A percentile compares a stretch with the other conserved stretches of the same genome.
Evolutionary conservation across 2,113 vertebrate species (phyloP).

Genomic region (Ochotona curzoniae): DNA sequence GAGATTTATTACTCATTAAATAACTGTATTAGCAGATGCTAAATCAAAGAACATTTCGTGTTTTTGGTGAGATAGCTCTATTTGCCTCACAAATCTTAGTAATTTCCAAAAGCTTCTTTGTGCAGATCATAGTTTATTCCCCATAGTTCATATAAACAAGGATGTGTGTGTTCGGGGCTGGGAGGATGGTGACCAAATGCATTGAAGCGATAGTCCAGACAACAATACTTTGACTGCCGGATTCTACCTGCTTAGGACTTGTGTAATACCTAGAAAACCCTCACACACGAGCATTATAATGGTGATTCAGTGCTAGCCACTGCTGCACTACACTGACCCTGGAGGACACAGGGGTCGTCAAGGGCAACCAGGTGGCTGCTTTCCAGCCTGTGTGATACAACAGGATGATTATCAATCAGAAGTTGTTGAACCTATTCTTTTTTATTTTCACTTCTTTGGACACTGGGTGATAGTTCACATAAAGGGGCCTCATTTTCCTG

Average conservation of each 20-base stretch:
- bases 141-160: background rate
- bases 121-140: background rate
- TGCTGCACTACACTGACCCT: background rate
- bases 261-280: background rate
- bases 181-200: background rate
- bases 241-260: background rate
- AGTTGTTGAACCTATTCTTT: background rate
- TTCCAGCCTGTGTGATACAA: slow-evolving; percentile 11
- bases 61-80: background rate
- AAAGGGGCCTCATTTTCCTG: background rate
- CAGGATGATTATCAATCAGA: background rate
- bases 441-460: background rate
- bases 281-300: background rate
- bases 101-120: background rate
- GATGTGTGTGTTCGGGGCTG: background rate
- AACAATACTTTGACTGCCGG: background rate
- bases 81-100: background rate
- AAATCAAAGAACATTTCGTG: background rate
- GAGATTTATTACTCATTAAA: background rate
- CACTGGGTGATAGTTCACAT: background rate
- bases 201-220: background rate
- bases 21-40: background rate
- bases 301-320: background rate
- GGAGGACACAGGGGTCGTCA: background rate
- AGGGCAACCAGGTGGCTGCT: background rate